Percentiles rank a stretch among this genome's conserved stretches.
Evolutionary conservation across 2,888 invertebrate species (phyloP).

Genomic region (Cancer borealis): DNA sequence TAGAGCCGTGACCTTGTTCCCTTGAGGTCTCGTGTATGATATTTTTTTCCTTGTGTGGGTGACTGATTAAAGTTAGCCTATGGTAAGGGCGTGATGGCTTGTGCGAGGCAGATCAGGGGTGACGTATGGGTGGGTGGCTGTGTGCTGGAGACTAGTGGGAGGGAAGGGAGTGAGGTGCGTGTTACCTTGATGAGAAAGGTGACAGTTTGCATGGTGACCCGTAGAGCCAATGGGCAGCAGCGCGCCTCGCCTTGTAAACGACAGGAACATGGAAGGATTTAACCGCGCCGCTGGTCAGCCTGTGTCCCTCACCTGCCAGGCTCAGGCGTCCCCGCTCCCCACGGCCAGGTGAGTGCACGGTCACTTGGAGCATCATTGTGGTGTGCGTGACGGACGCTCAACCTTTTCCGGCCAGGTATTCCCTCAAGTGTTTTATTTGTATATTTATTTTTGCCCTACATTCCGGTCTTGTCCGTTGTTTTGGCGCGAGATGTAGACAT

Average conservation of each 20-base stretch:
- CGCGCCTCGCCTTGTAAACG: constrained; percentile 57
- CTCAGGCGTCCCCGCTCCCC: constrained; percentile 87
- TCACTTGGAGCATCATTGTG: too few species aligned
- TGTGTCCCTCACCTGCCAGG: constrained; percentile 84
- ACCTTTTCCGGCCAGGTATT: neutral
- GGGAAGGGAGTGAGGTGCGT: neutral
- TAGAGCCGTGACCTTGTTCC: neutral
- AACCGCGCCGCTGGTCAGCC: constrained; percentile 32
- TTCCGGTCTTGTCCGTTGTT: neutral
- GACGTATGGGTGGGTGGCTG: neutral
- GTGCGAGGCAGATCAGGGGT: neutral
- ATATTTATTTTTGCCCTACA: neutral
- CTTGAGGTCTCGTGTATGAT: neutral
- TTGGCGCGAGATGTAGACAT: neutral
- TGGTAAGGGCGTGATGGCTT: neutral
- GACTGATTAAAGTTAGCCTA: neutral
- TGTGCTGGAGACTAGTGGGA: neutral
- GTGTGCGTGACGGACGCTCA: too few species aligned
- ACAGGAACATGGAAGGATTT: constrained; percentile 58
- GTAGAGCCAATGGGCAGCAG: constrained; percentile 67
- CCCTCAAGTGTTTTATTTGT: neutral
- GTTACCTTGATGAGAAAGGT: neutral
- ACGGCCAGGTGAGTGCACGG: constrained; percentile 83
- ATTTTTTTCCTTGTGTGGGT: neutral
- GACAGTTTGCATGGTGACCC: neutral